Percentiles rank a stretch among this genome's conserved stretches.
These are phyloP conservation scores for Drosophila sturtevanti DNA, from an alignment of 1,140 invertebrate genomes.

Conservation along the genomic window DNA sequence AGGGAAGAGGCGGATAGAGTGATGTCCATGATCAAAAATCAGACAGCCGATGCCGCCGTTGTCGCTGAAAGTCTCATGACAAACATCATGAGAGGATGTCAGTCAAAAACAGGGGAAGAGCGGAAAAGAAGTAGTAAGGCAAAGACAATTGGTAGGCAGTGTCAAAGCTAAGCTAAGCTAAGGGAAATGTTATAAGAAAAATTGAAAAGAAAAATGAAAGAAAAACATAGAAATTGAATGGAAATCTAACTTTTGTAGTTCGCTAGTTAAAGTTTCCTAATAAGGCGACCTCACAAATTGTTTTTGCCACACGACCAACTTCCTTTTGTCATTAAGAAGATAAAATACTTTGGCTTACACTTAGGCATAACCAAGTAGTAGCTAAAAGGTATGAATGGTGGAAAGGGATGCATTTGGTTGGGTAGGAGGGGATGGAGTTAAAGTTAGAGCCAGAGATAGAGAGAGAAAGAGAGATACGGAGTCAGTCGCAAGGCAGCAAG, in stretches of 20 bases:
- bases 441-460: no score
- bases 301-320: conserved; percentile 52
- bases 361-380: conserved; percentile 81
- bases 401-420: neutral
- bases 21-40: conserved; percentile 68
- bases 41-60: conserved; percentile 46
- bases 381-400: conserved; percentile 44
- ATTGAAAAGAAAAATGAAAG: neutral
- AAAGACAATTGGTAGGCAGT: neutral
- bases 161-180: conserved; percentile 6
- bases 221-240: neutral
- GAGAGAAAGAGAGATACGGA: neutral
- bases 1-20: neutral
- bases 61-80: conserved; percentile 35
- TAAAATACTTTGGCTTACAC: conserved; percentile 81
- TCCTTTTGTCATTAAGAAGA: conserved; percentile 76
- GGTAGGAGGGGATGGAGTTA: neutral
- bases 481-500: conserved; percentile 32
- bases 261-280: conserved; percentile 28
- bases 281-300: conserved; percentile 41
- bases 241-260: conserved; percentile 2
- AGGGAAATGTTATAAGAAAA: neutral
- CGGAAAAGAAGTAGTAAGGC: neutral
- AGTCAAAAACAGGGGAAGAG: conserved; percentile 24
- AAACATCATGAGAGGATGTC: conserved; percentile 56